Percentiles rank a stretch among this genome's conserved stretches.
Evolutionary conservation across 2,888 invertebrate genomes (phyloP).

Genomic region (Hirtodrosophila histrioides): DNA sequence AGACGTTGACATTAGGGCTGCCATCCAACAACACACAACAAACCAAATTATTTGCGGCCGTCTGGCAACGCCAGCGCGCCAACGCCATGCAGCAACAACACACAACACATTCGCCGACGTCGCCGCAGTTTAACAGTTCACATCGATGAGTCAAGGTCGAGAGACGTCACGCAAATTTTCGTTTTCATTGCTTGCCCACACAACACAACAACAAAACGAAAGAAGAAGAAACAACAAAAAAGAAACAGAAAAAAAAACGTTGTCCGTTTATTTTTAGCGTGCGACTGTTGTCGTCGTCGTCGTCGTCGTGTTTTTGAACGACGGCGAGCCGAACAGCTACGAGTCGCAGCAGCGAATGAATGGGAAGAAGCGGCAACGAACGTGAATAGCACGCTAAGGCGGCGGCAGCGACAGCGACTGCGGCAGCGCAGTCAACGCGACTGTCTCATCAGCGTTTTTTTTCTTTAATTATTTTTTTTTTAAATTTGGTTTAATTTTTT

Average conservation of each 20-base stretch:
- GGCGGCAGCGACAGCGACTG: slow-evolving; percentile 4
- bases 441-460: slow-evolving; percentile 20
- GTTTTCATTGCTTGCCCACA: slow-evolving; percentile 80
- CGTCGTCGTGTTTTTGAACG: slow-evolving; percentile 28
- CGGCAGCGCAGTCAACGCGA: neutral
- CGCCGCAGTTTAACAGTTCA: slow-evolving; percentile 83
- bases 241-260: slow-evolving; percentile 22
- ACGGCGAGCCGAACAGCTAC: slow-evolving; percentile 35
- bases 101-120: slow-evolving; percentile 48
- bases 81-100: slow-evolving; percentile 49
- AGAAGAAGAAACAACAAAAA: neutral
- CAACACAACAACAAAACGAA: slow-evolving; percentile 37
- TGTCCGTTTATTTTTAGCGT: slow-evolving; percentile 70
- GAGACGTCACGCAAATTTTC: slow-evolving; percentile 84
- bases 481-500: neutral
- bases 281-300: slow-evolving; percentile 35
- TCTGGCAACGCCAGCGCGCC: slow-evolving; percentile 56
- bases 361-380: slow-evolving; percentile 43
- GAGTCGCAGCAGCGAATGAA: slow-evolving; percentile 46
- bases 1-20: slow-evolving; percentile 61
- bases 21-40: slow-evolving; percentile 37
- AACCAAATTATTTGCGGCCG: slow-evolving; percentile 32
- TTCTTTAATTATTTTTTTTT: slow-evolving; percentile 27
- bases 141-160: slow-evolving; percentile 84
- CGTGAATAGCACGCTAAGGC: slow-evolving; percentile 31